phyloP scores from a whole-genome alignment of 2,113 vertebrate genomes.

The Protobothrops mucrosquamatus region DNA sequence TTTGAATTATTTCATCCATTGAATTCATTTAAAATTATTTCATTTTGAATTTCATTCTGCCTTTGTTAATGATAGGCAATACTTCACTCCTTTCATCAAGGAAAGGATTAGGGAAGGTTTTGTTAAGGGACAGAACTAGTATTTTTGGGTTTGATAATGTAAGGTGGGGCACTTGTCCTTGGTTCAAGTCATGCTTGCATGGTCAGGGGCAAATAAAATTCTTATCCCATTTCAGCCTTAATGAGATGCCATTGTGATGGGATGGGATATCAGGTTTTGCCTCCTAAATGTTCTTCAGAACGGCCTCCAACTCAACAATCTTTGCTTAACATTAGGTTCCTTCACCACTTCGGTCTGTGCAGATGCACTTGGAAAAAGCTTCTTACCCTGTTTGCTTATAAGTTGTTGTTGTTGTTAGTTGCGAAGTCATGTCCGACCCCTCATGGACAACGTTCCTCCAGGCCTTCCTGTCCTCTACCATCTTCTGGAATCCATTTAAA shows the following conservation, averaged over 20 bases:
- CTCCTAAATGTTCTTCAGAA: neutral
- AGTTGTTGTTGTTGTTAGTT: too few species aligned
- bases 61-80: neutral
- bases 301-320: neutral
- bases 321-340: neutral
- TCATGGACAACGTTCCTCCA: too few species aligned
- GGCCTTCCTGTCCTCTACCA: too few species aligned
- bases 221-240: neutral
- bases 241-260: neutral
- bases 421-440: too few species aligned
- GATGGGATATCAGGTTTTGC: too few species aligned
- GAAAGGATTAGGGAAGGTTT: neutral
- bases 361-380: neutral
- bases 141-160: neutral
- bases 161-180: neutral
- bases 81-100: neutral
- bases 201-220: neutral
- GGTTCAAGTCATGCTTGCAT: neutral
- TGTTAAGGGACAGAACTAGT: neutral
- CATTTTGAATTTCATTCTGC: neutral
- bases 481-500: too few species aligned
- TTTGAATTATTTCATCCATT: neutral
- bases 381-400: neutral
- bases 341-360: neutral
- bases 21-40: neutral